Evolutionary conservation across 1,140 invertebrate species (phyloP).

Genomic region (Cotesia vestalis): DNA sequence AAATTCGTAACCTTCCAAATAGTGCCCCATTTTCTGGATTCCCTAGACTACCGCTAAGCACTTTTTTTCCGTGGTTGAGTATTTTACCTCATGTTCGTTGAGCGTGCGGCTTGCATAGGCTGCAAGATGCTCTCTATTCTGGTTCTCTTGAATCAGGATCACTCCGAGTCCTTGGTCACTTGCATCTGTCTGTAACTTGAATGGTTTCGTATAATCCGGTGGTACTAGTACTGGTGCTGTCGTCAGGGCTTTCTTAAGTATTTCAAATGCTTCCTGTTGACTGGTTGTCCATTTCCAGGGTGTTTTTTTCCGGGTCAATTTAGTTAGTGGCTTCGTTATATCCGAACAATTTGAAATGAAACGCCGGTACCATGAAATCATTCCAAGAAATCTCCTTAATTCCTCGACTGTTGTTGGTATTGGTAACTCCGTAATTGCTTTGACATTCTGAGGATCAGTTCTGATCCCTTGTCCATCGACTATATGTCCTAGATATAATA

Average conservation of each 20-base stretch:
- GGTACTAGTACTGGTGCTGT: constrained; percentile 28
- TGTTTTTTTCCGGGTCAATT: constrained; percentile 44
- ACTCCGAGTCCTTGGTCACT: constrained; percentile 48
- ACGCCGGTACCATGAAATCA: constrained; percentile 53
- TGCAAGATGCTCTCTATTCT: constrained; percentile 48
- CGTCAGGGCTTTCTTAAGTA: background rate
- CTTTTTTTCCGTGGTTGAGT: constrained; percentile 62
- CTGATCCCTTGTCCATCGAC: constrained; percentile 44
- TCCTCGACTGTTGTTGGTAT: constrained; percentile 45
- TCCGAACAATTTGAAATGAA: constrained; percentile 54
- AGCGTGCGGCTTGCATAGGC: constrained; percentile 57
- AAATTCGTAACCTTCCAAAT: constrained; percentile 59
- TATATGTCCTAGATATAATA: constrained; percentile 47
- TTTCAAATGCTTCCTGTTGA: constrained; percentile 16
- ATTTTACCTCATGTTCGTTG: constrained; percentile 56
- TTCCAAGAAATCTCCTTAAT: constrained; percentile 47
- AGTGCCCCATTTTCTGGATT: constrained; percentile 60
- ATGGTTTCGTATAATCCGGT: constrained; percentile 47
- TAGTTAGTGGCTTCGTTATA: constrained; percentile 46
- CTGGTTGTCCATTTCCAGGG: constrained; percentile 44
- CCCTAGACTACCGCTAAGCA: constrained; percentile 60
- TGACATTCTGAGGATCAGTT: constrained; percentile 46
- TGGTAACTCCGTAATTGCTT: constrained; percentile 33
- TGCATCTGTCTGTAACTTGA: constrained; percentile 48
- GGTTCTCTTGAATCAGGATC: constrained; percentile 44